A percentile compares a stretch with the other conserved stretches of the same genome.
Conservation (phyloP, 2,797 vertebrate genomes). For the Furcifer pardalis region DNA sequence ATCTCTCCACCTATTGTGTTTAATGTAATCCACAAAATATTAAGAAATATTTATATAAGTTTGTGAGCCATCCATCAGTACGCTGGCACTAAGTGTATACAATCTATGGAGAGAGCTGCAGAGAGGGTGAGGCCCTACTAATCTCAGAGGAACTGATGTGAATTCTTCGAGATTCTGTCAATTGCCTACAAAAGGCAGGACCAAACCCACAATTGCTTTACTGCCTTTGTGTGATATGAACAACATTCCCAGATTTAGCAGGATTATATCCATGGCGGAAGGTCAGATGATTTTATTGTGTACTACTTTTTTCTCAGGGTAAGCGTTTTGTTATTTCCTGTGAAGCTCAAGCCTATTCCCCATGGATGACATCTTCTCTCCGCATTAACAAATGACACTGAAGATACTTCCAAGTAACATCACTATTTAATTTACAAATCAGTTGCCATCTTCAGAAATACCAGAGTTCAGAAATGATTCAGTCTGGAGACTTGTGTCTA, state of each 20-base stretch:
- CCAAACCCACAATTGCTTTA: constrained; percentile 14
- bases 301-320: constrained; percentile 48
- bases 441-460: constrained; percentile 28
- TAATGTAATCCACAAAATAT: constrained; percentile 50
- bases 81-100: constrained; percentile 53
- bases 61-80: constrained; percentile 57
- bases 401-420: not conserved
- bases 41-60: constrained; percentile 58
- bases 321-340: constrained; percentile 43
- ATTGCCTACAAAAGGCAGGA: constrained; percentile 52
- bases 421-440: constrained; percentile 41
- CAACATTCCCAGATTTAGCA: constrained; percentile 39
- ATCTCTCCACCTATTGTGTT: constrained; percentile 44
- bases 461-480: no score
- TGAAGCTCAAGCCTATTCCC: constrained; percentile 42
- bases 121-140: constrained; percentile 51
- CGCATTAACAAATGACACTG: constrained; percentile 33
- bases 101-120: constrained; percentile 43
- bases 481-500: no score
- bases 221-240: constrained; percentile 28
- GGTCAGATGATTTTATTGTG: constrained; percentile 36
- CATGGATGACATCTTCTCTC: constrained; percentile 52
- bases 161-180: constrained; percentile 63
- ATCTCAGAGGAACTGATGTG: constrained; percentile 41
- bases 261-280: constrained; percentile 26